Evolutionary conservation across 2,888 invertebrate genomes (phyloP).

Genomic region (Leuctra nigra): DNA sequence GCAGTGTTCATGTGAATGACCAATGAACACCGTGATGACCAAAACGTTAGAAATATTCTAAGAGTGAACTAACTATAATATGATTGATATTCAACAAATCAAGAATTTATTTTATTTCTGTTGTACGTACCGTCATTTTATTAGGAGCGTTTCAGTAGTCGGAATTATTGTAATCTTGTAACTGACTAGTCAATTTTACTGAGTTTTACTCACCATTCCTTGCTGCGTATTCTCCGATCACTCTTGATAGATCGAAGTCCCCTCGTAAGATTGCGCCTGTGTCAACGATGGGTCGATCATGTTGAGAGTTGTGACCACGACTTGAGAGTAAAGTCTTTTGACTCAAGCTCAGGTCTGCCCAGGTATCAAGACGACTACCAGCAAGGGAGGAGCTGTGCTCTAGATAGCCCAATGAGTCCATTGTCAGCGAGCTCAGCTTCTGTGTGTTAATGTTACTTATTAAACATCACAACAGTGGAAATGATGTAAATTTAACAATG

Average conservation of each 20-base stretch:
- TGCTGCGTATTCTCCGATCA: conserved; percentile 49
- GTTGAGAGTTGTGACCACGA: conserved; percentile 46
- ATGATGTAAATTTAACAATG: no score
- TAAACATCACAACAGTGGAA: no score
- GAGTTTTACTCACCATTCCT: conserved; percentile 51
- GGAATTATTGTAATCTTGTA: no score
- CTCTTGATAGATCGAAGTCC: conserved; percentile 45
- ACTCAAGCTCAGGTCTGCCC: conserved; percentile 40
- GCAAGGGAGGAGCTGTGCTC: conserved; percentile 37
- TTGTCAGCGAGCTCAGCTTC: conserved; percentile 36
- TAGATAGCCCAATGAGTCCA: conserved; percentile 43
- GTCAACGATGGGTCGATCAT: conserved; percentile 49
- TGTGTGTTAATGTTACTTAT: conserved; percentile 20
- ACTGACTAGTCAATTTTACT: no score
- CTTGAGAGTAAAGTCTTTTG: conserved; percentile 40
- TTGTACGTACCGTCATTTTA: no score
- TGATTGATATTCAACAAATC: no score
- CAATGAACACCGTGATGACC: no score
- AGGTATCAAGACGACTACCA: conserved; percentile 39
- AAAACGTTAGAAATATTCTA: no score
- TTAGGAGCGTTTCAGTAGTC: no score
- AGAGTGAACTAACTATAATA: no score
- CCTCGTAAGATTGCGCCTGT: conserved; percentile 38
- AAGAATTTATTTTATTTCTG: no score
- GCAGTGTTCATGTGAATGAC: no score